These are phyloP conservation scores for Porites evermanni DNA, from an alignment of 92 coral and sea anemone species.

Conservation along the genomic window DNA sequence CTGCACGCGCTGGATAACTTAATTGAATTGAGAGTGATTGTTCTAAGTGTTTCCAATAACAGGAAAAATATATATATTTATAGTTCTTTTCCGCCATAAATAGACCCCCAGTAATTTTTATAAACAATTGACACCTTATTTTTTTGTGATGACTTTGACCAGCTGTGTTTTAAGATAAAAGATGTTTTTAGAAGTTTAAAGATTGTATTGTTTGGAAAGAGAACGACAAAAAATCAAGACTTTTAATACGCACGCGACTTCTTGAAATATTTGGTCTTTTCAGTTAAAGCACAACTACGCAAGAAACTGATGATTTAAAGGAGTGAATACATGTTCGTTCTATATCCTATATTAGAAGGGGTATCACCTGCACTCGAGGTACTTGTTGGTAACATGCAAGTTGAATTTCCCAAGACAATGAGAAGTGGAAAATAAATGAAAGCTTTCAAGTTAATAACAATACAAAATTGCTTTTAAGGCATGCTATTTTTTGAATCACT, in stretches of 20 bases:
- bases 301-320: neutral
- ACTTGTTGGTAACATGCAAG: neutral
- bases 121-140: neutral
- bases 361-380: neutral
- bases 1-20: neutral
- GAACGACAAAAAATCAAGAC: neutral
- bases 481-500: neutral
- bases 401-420: neutral
- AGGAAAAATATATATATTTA: slow-evolving; percentile 15
- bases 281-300: neutral
- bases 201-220: neutral
- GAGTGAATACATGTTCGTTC: neutral
- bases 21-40: neutral
- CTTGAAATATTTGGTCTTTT: neutral
- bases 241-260: slow-evolving; percentile 2
- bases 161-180: neutral
- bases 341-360: slow-evolving; percentile 1
- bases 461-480: neutral
- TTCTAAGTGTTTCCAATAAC: slow-evolving; percentile 10
- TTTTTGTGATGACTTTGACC: neutral
- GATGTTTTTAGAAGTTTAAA: neutral
- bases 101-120: slow-evolving; percentile 5
- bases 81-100: neutral
- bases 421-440: neutral
- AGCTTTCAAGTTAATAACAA: neutral